phyloP scores from a whole-genome alignment of 2,888 invertebrate species.

The Cerceris ruficornis region DNA sequence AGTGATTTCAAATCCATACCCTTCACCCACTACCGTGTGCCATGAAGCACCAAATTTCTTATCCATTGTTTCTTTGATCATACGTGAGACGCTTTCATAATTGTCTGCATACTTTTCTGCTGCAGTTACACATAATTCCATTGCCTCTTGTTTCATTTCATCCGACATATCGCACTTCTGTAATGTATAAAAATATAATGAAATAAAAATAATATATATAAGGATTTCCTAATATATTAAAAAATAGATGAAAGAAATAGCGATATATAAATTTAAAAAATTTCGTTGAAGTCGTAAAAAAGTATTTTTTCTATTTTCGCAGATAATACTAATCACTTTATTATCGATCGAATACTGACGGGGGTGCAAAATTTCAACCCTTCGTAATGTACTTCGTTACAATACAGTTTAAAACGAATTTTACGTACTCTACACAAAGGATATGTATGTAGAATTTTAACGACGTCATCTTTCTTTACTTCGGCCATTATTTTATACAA shows the following conservation, averaged over 20 bases:
- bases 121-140: slow-evolving; percentile 86
- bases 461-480: slow-evolving; percentile 81
- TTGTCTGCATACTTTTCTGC: slow-evolving; percentile 86
- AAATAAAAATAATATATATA: not conserved
- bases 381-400: not conserved
- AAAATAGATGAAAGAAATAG: not conserved
- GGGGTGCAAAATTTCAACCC: too few species aligned
- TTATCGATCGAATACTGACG: slow-evolving; percentile 40
- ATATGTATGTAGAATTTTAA: slow-evolving; percentile 84
- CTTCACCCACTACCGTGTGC: slow-evolving; percentile 88
- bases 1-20: slow-evolving; percentile 87
- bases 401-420: slow-evolving; percentile 7
- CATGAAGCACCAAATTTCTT: slow-evolving; percentile 87
- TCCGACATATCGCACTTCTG: slow-evolving; percentile 84
- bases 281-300: not conserved
- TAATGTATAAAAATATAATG: slow-evolving; percentile 7
- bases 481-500: slow-evolving; percentile 74
- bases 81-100: slow-evolving; percentile 86
- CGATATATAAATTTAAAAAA: not conserved
- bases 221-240: not conserved
- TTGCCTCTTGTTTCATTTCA: slow-evolving; percentile 86
- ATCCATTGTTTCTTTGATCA: slow-evolving; percentile 88
- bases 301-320: not conserved
- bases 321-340: slow-evolving; percentile 1
- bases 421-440: slow-evolving; percentile 84